Evolutionary conservation across 2,113 vertebrate genomes (phyloP).

Genomic region (Colinus virginianus): DNA sequence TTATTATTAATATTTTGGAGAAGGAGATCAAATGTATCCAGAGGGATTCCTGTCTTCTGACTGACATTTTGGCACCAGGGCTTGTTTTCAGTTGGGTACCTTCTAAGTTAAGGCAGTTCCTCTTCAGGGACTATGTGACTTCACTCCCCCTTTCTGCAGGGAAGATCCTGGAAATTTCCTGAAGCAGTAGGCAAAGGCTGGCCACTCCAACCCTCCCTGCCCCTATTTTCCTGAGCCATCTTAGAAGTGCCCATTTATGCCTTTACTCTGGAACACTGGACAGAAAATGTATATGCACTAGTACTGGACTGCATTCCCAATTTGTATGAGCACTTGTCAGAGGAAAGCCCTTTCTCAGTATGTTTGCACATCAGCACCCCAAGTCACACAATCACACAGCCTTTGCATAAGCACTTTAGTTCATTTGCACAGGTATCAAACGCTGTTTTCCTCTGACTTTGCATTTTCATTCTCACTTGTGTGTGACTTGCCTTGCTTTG

Average conservation of each 20-base stretch:
- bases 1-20: not conserved
- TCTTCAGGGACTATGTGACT: not conserved
- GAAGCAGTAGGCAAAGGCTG: not conserved
- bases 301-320: accelerated
- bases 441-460: not conserved
- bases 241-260: not conserved
- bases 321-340: not conserved
- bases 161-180: not conserved
- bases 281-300: not conserved
- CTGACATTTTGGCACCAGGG: not conserved
- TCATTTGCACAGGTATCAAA: accelerated
- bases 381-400: not conserved
- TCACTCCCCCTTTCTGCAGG: not conserved
- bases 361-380: not conserved
- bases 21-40: not conserved
- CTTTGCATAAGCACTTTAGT: accelerated
- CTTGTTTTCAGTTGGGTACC: not conserved
- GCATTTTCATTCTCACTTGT: not conserved
- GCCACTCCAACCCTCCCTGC: not conserved
- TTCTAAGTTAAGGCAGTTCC: not conserved
- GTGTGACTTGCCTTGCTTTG: not conserved
- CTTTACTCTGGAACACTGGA: not conserved
- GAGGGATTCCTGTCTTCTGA: not conserved
- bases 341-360: accelerated
- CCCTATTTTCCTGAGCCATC: not conserved